Percentiles rank a stretch among this genome's conserved stretches.
Evolutionary conservation across 1,140 invertebrate species (phyloP).

Genomic region (Ceratina japonica): DNA sequence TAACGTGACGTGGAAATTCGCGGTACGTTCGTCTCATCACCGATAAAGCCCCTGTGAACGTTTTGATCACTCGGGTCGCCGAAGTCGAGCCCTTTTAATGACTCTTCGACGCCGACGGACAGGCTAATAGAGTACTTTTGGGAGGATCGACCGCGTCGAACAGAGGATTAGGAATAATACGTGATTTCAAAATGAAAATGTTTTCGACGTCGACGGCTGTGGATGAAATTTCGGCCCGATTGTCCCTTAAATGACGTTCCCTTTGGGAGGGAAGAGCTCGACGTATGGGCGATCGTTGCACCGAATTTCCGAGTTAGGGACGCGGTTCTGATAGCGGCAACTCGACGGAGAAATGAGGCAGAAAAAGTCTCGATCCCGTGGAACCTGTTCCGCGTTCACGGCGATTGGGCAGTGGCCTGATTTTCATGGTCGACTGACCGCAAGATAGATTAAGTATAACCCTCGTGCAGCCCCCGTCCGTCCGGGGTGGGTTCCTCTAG

Average conservation of each 20-base stretch:
- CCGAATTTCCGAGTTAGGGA: background rate
- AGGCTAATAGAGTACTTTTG: no score
- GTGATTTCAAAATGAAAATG: no score
- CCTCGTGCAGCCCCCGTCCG: conserved; percentile 7
- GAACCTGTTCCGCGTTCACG: conserved; percentile 41
- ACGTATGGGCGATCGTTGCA: background rate
- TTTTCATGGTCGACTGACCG: conserved; percentile 52
- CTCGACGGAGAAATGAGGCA: conserved; percentile 47
- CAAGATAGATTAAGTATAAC: conserved; percentile 54
- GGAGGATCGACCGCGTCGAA: no score
- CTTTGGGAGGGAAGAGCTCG: no score
- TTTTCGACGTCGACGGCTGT: no score
- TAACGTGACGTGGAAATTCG: conserved; percentile 9
- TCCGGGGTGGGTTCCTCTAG: background rate
- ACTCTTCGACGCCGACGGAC: no score
- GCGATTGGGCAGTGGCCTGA: conserved; percentile 64
- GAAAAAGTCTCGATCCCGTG: conserved; percentile 45
- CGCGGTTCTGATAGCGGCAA: conserved; percentile 16
- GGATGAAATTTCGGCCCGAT: no score
- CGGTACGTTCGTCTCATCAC: conserved; percentile 26
- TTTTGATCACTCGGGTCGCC: conserved; percentile 6
- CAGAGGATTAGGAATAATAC: no score
- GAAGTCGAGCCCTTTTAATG: no score
- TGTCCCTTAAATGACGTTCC: no score
- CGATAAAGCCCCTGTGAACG: conserved; percentile 1